Base-by-base conservation (phyloP, 2,113 vertebrate species). In the Okapia johnstoni region DNA sequence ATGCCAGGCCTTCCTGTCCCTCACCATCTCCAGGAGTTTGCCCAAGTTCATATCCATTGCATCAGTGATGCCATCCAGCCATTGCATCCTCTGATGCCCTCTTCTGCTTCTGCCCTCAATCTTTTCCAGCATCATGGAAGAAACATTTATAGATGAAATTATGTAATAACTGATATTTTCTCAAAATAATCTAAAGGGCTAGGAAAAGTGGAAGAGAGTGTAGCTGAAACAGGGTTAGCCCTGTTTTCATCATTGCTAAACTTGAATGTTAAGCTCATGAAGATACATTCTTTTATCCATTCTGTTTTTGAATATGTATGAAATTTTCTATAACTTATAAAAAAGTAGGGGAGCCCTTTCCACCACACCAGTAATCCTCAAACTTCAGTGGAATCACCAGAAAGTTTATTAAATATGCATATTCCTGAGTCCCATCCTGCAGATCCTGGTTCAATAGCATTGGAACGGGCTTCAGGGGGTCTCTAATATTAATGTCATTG, bases 71-170 rank as follows among this genome's bases (percentile, higher is more conserved):
- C 63, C 63, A 70, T 70, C 19, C 63, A 70, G 63, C 63, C 19
- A 70, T 36, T 0, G 2, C 63, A 36, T 70, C 63, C n/a, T 70
- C n/a, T 36, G n/a, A 23, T 0, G 0, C 19, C 63, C 19, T 70
- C 63, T 70, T 70, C 19, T 36, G n/a, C 19, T 36, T 70, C n/a
- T 70, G n/a, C n/a, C n/a, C n/a, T 70, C 63, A 70, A 70, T 70
- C 63, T 70, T 36, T 36, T 70, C 63, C 63, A 36, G n/a, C 19
- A 70, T 36, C 63, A 70, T n/a, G n/a, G 19, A 55, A 86, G 58
- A 85, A 94, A 90, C 46, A 81, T 36, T 81, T 60, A 93, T 52
- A 79, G 28, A 46, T 40, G 19, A 81, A 93, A 57, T 33, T 14
- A 77, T 77, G 26, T 26, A 79, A 50, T 52, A n/a, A 36, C n/a